Evolutionary conservation across 2,888 invertebrate genomes (phyloP).

Genomic region (Mycalesis mineus): DNA sequence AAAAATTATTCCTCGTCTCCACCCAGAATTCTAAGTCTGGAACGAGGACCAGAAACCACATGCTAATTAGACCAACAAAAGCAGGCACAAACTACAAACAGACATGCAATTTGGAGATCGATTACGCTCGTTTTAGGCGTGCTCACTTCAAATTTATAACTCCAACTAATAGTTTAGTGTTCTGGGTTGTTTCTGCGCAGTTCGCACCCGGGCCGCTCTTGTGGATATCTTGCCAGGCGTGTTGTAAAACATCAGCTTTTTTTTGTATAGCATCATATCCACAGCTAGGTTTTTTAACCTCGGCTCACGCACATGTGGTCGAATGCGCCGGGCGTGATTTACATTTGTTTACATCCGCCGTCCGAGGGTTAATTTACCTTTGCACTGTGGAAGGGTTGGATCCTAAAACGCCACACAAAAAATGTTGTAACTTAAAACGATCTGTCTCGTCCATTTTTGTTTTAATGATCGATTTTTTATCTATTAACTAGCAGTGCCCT

Average conservation of each 20-base stretch:
- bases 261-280: constrained; percentile 43
- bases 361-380: constrained; percentile 56
- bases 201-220: constrained; percentile 30
- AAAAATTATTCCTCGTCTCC: too few species aligned
- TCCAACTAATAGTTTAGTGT: constrained; percentile 20
- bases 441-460: constrained; percentile 3
- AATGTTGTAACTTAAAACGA: constrained; percentile 6
- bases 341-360: constrained; percentile 67
- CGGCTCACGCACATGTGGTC: constrained; percentile 56
- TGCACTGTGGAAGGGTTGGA: constrained; percentile 35
- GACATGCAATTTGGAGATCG: not conserved
- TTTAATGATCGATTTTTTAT: not conserved
- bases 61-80: too few species aligned
- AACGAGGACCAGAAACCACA: too few species aligned
- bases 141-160: constrained; percentile 24
- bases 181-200: constrained; percentile 30
- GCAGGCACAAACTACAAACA: not conserved
- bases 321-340: constrained; percentile 46
- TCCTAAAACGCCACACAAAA: constrained; percentile 35
- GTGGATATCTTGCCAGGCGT: constrained; percentile 47
- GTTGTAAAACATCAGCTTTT: constrained; percentile 48
- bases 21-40: too few species aligned
- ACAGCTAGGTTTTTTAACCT: constrained; percentile 53
- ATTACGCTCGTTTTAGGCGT: constrained; percentile 12
- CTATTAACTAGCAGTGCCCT: too few species aligned